Evolutionary conservation across 2,888 invertebrate genomes (phyloP).

Genomic region (Hetaerina titia): DNA sequence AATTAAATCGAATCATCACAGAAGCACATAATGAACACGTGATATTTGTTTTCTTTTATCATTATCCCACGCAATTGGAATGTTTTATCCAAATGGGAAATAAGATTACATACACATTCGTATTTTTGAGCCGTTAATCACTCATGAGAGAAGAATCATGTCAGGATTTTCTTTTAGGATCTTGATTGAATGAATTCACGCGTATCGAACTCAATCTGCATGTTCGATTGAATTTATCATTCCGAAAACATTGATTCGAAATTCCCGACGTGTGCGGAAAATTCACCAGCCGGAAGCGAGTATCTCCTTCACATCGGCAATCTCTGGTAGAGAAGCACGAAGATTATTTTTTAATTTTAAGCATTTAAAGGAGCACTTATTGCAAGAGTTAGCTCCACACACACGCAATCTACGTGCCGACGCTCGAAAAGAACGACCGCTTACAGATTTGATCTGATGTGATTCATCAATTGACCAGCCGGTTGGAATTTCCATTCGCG

Average conservation of each 20-base stretch:
- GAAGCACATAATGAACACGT: background rate
- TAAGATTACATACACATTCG: background rate
- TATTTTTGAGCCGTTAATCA: slow-evolving; percentile 7
- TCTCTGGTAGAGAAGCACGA: background rate
- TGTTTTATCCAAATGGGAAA: background rate
- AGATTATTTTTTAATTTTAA: background rate
- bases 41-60: background rate
- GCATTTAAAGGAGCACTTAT: background rate
- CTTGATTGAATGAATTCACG: background rate
- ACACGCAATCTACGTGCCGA: background rate
- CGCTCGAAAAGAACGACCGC: background rate
- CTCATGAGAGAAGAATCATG: background rate
- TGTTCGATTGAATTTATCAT: slow-evolving; percentile 6
- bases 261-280: background rate
- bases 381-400: background rate
- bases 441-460: background rate
- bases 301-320: background rate
- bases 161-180: background rate
- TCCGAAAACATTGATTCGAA: background rate
- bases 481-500: background rate
- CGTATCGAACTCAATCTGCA: background rate
- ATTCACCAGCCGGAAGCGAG: background rate
- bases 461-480: background rate
- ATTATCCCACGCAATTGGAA: background rate
- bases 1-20: background rate